These are phyloP conservation scores for Candoia aspera DNA, from an alignment of 2,113 vertebrate species.

Conservation along the genomic window DNA sequence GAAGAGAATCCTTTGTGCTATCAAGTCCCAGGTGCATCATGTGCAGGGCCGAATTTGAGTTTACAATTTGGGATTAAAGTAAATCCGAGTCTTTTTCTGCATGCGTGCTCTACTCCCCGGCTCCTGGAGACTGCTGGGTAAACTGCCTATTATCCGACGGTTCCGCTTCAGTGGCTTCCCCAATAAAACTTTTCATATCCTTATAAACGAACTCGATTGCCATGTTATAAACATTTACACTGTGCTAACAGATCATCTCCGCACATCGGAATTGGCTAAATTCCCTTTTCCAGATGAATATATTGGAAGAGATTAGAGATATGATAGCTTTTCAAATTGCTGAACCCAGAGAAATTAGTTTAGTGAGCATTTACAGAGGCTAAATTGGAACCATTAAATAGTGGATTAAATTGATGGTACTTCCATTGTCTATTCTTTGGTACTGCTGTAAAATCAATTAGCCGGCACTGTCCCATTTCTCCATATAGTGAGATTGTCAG, in stretches of 20 bases:
- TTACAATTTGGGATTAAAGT: slow-evolving; percentile 94
- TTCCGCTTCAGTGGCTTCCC: slow-evolving; percentile 99
- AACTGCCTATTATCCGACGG: slow-evolving; percentile 99
- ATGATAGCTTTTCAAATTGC: slow-evolving; percentile 99
- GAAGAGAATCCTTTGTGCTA: slow-evolving; percentile 71
- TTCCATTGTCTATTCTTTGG: slow-evolving; percentile 99
- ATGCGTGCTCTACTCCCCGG: slow-evolving; percentile 94
- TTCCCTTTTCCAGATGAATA: slow-evolving; percentile 99
- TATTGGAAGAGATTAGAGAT: slow-evolving; percentile 99
- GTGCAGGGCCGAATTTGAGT: slow-evolving; percentile 74
- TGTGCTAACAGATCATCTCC: slow-evolving; percentile 99
- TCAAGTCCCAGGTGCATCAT: slow-evolving; percentile 74
- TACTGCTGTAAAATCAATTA: slow-evolving; percentile 99
- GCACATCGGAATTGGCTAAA: slow-evolving; percentile 99
- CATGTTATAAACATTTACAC: slow-evolving; percentile 99
- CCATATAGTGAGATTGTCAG: slow-evolving; percentile 96
- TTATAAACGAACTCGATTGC: slow-evolving; percentile 99
- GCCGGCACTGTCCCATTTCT: slow-evolving; percentile 99
- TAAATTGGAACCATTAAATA: slow-evolving; percentile 99
- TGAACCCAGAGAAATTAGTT: slow-evolving; percentile 99
- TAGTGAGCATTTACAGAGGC: slow-evolving; percentile 99
- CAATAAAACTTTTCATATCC: slow-evolving; percentile 99
- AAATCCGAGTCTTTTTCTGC: slow-evolving; percentile 98
- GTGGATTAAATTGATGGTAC: slow-evolving; percentile 99
- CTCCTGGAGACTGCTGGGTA: slow-evolving; percentile 98